Conservation (phyloP, 2,797 vertebrate species). For the Champsocephalus esox region DNA sequence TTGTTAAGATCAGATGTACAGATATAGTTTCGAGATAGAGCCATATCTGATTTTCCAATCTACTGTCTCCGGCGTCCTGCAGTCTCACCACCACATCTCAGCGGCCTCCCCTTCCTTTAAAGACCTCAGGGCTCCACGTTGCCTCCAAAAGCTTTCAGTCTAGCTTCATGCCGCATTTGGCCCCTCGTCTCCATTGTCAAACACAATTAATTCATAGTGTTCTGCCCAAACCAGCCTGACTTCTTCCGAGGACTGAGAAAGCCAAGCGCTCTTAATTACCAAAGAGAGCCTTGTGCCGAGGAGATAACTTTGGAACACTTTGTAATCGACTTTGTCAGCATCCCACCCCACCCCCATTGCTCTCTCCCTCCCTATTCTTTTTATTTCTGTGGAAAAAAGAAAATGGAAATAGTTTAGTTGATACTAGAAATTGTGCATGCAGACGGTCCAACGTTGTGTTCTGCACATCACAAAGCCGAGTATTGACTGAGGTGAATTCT, state of each 20-base stretch:
- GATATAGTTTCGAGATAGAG: conserved; percentile 55
- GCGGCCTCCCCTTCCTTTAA: conserved; percentile 25
- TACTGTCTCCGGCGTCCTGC: conserved; percentile 28
- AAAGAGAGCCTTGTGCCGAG: conserved; percentile 68
- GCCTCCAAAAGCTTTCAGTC: conserved; percentile 41
- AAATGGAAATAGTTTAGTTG: conserved; percentile 59
- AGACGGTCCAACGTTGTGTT: conserved; percentile 41
- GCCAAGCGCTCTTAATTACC: conserved; percentile 79
- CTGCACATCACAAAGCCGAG: conserved; percentile 37
- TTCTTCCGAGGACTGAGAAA: conserved; percentile 66
- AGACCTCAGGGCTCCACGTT: conserved; percentile 43
- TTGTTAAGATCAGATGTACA: conserved; percentile 59
- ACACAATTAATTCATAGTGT: conserved; percentile 73
- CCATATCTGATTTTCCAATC: conserved; percentile 47
- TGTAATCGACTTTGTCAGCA: conserved; percentile 75
- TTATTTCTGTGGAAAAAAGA: conserved; percentile 14
- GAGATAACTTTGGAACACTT: conserved; percentile 78
- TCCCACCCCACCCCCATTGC: conserved; percentile 47
- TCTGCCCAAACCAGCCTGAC: conserved; percentile 61
- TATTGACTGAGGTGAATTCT: conserved; percentile 64
- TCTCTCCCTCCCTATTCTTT: conserved; percentile 33
- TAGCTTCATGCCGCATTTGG: conserved; percentile 67
- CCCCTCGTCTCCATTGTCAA: conserved; percentile 70
- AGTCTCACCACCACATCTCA: conserved; percentile 5
- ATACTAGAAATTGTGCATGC: conserved; percentile 35